phyloP scores from a whole-genome alignment of 2,113 vertebrate genomes.

The Gadus chalcogrammus region DNA sequence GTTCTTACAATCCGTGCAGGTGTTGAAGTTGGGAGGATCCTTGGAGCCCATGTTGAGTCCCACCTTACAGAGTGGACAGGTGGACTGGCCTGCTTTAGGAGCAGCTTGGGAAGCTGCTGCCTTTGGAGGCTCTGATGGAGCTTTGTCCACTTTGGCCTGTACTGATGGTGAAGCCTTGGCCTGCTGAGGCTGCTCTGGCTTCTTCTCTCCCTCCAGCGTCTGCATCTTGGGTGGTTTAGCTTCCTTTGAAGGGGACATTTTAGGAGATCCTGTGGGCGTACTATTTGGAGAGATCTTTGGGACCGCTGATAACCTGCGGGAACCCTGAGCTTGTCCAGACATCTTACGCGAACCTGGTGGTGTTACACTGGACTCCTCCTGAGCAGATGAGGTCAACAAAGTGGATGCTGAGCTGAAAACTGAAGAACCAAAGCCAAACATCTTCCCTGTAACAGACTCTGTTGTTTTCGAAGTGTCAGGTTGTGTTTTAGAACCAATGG shows the following conservation, averaged over 20 bases:
- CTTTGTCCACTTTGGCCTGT: slow-evolving; percentile 42
- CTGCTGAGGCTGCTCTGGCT: slow-evolving; percentile 26
- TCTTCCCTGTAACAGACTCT: slow-evolving; percentile 68
- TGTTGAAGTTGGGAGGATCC: slow-evolving; percentile 84
- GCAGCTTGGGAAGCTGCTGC: background rate
- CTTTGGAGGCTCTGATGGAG: slow-evolving; percentile 27
- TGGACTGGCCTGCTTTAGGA: slow-evolving; percentile 30
- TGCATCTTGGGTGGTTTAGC: slow-evolving; percentile 39
- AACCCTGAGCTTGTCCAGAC: slow-evolving; percentile 59
- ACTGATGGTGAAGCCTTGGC: slow-evolving; percentile 59
- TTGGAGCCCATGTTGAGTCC: slow-evolving; percentile 78
- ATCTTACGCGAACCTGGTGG: slow-evolving; percentile 66
- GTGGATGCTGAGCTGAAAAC: slow-evolving; percentile 74
- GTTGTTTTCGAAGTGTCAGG: slow-evolving; percentile 64
- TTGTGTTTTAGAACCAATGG: slow-evolving; percentile 38
- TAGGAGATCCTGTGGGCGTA: slow-evolving; percentile 53
- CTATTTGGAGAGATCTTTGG: slow-evolving; percentile 49
- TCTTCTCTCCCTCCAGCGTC: slow-evolving; percentile 45
- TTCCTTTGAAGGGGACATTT: slow-evolving; percentile 39
- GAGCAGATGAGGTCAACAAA: slow-evolving; percentile 64
- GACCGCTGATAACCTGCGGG: slow-evolving; percentile 26
- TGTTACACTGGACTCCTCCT: slow-evolving; percentile 63
- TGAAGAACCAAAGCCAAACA: slow-evolving; percentile 70
- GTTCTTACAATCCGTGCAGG: slow-evolving; percentile 87
- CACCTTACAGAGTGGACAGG: slow-evolving; percentile 88